A percentile compares a stretch with the other conserved stretches of the same genome.
These are phyloP conservation scores for Crocidura indochinensis DNA, from an alignment of 2,797 vertebrate genomes.

Conservation along the genomic window DNA sequence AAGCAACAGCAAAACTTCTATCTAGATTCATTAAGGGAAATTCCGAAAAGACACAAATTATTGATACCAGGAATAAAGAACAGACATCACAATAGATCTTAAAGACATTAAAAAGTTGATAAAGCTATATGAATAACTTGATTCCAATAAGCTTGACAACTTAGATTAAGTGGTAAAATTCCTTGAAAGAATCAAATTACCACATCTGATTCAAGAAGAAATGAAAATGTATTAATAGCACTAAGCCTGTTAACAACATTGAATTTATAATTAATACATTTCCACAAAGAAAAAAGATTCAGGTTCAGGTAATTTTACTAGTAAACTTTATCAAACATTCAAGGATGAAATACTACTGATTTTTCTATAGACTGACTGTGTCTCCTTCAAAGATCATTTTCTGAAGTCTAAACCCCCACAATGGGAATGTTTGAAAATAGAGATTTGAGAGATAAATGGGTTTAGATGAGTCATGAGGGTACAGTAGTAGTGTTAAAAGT, in stretches of 20 bases:
- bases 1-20: not conserved
- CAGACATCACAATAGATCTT: not conserved
- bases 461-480: constrained; percentile 1
- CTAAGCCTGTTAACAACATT: constrained; percentile 7
- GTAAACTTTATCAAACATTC: constrained; percentile 10
- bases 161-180: constrained; percentile 47
- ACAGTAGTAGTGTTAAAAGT: not conserved
- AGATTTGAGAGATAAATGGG: not conserved
- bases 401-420: not conserved
- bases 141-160: not conserved
- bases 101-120: constrained; percentile 30
- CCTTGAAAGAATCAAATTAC: constrained; percentile 51
- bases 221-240: not conserved
- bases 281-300: constrained; percentile 10
- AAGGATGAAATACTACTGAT: not conserved
- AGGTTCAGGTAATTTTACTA: not conserved
- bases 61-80: not conserved
- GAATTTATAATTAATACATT: constrained; percentile 53
- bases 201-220: constrained; percentile 37
- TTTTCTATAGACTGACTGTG: not conserved
- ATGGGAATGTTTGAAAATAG: not conserved
- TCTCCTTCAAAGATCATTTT: not conserved
- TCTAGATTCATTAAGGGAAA: not conserved
- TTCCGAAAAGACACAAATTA: not conserved
- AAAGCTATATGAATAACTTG: constrained; percentile 36